A percentile compares a stretch with the other conserved stretches of the same genome.
phyloP scores from a whole-genome alignment of 1,140 invertebrate species.

The Pseudomyrmex sp. region DNA sequence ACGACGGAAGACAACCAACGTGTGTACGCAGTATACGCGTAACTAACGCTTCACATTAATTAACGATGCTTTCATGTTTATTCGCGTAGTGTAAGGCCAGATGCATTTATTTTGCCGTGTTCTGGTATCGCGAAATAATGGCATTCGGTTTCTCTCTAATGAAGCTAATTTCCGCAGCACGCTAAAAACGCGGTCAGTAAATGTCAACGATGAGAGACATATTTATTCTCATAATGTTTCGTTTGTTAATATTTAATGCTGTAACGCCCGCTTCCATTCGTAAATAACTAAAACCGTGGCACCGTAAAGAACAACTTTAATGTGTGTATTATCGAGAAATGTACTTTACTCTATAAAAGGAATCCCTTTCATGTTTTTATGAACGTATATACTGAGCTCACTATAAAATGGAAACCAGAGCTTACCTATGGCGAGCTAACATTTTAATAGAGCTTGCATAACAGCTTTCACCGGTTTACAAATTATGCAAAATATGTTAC shows the following conservation, averaged over 20 bases:
- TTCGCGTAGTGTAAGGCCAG: conserved; percentile 24
- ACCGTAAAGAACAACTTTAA: conserved; percentile 34
- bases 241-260: conserved; percentile 24
- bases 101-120: background rate
- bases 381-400: conserved; percentile 9
- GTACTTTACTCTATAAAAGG: conserved; percentile 35
- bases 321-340: conserved; percentile 35
- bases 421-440: conserved; percentile 15
- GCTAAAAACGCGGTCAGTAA: conserved; percentile 16
- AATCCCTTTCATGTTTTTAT: conserved; percentile 45
- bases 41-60: conserved; percentile 45
- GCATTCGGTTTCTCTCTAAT: conserved; percentile 39
- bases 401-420: conserved; percentile 44
- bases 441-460: conserved; percentile 50
- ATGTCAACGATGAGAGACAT: conserved; percentile 17
- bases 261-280: background rate
- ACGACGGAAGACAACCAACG: conserved; percentile 38
- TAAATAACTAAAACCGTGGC: conserved; percentile 36
- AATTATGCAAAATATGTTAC: conserved; percentile 34
- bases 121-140: conserved; percentile 24
- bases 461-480: conserved; percentile 14
- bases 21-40: background rate
- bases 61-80: conserved; percentile 57
- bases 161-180: conserved; percentile 10
- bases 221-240: conserved; percentile 19